Base-by-base conservation (phyloP, 2,113 vertebrate species). In the Poecilia latipinna region DNA sequence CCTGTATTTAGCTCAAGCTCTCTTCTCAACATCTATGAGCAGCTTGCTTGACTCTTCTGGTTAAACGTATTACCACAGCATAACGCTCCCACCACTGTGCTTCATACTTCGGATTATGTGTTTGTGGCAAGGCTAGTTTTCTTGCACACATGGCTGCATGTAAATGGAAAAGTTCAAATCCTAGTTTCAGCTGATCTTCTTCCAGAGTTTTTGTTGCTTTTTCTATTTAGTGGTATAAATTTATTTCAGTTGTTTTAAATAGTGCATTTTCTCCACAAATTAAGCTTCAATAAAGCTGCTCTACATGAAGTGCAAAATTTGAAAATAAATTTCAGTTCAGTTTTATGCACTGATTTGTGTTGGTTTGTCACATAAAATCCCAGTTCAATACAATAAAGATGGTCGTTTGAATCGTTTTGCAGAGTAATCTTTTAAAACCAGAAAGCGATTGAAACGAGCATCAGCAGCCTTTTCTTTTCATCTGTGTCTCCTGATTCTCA, bases 371-470 rank as follows among this genome's bases (percentile, higher is more conserved):
- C 24, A 11, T 57, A 57, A 24, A n/a, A n/a, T 57, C 5, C 5
- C 22, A 57, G 0, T n/a, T n/a, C 3, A n/a, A 57, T 57, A 10
- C 24, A n/a, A n/a, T 24, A 17, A 57, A 57, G 51, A 24, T 24
- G 7, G 3, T 57, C 10, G 24, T 48, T 17, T 48, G 44, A 48
- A 19, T 19, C 15, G 44, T 57, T 57, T 57, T 57, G 8, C 24
- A n/a, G 22, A 57, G 22, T 24, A n/a, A 8, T 57, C 4, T 70
- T 84, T 83, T 86, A 67, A 65, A 85, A 78, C 70, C 77, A 74
- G 65, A 72, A 72, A 83, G 74, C 70, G 70, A 82, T 68, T 68
- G 69, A 75, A 84, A 81, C 74, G 37, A 91, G 84, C 72, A 86
- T 72, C 86, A 87, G 83, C 63, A 83, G 79, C 68, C 33, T 28